Evolutionary conservation across 2,113 vertebrate genomes (phyloP), one percentile per base, ranked within the genome.

Genomic region (Siniperca knerii): DNA sequence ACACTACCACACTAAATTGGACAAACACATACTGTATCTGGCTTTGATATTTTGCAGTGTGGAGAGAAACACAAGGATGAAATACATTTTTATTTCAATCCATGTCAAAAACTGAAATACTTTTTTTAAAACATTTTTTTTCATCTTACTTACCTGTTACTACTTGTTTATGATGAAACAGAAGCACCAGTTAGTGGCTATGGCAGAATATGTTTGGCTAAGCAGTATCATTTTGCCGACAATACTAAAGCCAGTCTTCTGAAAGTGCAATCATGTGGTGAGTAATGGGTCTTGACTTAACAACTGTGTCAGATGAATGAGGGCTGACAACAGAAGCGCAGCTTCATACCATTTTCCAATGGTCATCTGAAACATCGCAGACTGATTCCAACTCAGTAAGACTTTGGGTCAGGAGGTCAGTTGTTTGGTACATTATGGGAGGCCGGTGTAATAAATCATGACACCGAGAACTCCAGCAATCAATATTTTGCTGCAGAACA

Each of bases 401-500:
- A 71, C 62, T 33, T 8, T 5, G 58, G 77, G 83, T 88, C 82
- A 64, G 13, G 65, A 55, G 88, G 83, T 92, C 91, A 80, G 82
- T 33, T 66, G 78, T 61, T 66, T 64, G 77, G 42, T 78, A 70
- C 68, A 74, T 86, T 85, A 83, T 50, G 50, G 65, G 65, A 77
- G 82, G 74, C 44, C 65, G 9, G 67, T 42, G 85, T 87, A 75
- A 91, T 92, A 91, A 90, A 94, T 94, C 90, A 94, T 25, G 54
- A 88, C 77, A 87, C 77, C 1, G 16, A 40, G 44, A 89, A 79
- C 69, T 52, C 66, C 52, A 75, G 72, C 66, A 65, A 81, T 90
- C 85, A 18, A 92, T 93, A 87, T 69, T 70, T 83, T 64, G 67
- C 67, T 79, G 77, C 74, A 69, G 64, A 77, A 46, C 67, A 81